Percentiles rank a stretch among this genome's conserved stretches.
phyloP scores from a whole-genome alignment of 2,888 invertebrate genomes.

The Parthenolecanium corni region DNA sequence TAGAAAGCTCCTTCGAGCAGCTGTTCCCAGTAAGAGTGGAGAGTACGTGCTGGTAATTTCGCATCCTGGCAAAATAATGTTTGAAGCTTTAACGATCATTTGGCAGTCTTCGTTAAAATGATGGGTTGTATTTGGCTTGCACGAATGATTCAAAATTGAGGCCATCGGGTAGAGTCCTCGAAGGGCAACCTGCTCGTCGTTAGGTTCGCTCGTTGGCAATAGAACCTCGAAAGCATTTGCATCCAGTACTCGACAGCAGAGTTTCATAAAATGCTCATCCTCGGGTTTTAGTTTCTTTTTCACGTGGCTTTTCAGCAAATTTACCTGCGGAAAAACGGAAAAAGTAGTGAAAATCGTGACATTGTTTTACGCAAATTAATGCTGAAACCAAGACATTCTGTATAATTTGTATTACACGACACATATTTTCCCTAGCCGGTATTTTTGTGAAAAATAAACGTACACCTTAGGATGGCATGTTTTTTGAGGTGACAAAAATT shows the following conservation, averaged over 20 bases:
- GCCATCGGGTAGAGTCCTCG: slow-evolving; percentile 56
- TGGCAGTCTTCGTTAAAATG: slow-evolving; percentile 47
- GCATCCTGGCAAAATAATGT: slow-evolving; percentile 46
- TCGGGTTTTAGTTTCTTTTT: slow-evolving; percentile 44
- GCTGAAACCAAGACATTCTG: no score
- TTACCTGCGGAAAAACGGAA: slow-evolving; percentile 38
- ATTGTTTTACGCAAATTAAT: no score
- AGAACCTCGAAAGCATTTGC: slow-evolving; percentile 54
- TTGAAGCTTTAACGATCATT: slow-evolving; percentile 50
- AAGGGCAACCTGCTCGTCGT: slow-evolving; percentile 37
- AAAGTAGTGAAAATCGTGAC: no score
- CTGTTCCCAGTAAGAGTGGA: slow-evolving; percentile 55
- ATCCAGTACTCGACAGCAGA: slow-evolving; percentile 50
- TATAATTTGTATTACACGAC: no score
- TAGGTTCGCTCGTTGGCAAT: not conserved
- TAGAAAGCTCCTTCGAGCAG: slow-evolving; percentile 50
- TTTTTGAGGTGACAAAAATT: no score
- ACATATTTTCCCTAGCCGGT: no score
- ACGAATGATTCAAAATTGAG: slow-evolving; percentile 57
- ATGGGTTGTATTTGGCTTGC: slow-evolving; percentile 54
- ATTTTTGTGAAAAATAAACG: no score
- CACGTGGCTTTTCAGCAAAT: slow-evolving; percentile 42
- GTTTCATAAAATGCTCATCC: slow-evolving; percentile 49
- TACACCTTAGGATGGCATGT: no score
- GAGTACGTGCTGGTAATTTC: slow-evolving; percentile 58